Evolutionary conservation across 2,113 vertebrate species (phyloP).

Genomic region (Menura novaehollandiae): DNA sequence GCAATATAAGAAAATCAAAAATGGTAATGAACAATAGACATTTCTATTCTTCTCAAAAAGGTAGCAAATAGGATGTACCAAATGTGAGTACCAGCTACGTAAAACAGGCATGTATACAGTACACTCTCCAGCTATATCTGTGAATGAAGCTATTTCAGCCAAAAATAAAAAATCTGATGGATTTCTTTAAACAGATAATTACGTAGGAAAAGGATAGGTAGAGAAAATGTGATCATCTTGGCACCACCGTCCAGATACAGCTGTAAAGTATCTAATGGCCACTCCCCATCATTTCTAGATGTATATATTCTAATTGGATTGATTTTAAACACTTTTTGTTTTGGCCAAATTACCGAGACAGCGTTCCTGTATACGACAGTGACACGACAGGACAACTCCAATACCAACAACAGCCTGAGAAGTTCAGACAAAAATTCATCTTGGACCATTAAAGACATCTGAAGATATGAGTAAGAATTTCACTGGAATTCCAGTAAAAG

Average conservation of each 20-base stretch:
- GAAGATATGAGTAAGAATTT: neutral
- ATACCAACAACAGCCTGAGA: neutral
- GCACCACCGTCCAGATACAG: neutral
- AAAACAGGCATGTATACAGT: neutral
- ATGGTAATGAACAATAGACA: neutral
- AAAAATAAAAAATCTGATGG: neutral
- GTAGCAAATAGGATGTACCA: neutral
- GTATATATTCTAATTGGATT: neutral
- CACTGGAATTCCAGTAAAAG: neutral
- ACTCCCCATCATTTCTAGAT: neutral
- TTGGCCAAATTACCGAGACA: neutral
- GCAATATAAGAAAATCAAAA: neutral
- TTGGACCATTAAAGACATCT: neutral
- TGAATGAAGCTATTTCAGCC: neutral
- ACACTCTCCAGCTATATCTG: neutral
- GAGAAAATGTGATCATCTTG: neutral
- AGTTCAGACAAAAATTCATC: neutral
- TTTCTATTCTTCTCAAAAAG: neutral
- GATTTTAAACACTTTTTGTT: neutral
- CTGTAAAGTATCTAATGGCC: neutral
- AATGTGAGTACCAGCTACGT: neutral
- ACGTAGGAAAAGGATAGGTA: neutral
- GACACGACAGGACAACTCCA: neutral
- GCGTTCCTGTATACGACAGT: neutral
- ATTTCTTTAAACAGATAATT: neutral